Base-by-base conservation (phyloP, 2,888 invertebrate genomes). In the Mechanitis mazaeus region DNA sequence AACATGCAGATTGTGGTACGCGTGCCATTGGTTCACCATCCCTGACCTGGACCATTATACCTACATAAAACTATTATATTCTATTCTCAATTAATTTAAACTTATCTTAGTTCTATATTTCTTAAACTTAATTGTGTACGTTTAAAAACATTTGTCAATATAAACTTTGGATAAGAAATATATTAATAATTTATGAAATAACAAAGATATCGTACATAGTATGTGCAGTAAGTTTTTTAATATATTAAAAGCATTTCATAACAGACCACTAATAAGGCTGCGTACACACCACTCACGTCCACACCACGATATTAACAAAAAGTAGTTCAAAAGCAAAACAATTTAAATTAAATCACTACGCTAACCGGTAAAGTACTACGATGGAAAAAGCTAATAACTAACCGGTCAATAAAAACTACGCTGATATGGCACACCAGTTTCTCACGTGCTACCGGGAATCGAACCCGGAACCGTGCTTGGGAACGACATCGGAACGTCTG, bases 391-490 rank as follows among this genome's bases (percentile, higher is more conserved):
- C 67, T 67, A 67, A 69, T 68, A 71, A 64, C 63, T 58, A 60
- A 62, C 63, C 59, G 47, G 60, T 58, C 64, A 69, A 69, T 67
- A 69, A 71, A 72, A 75, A 79, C 77, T 76, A 76, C 71, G 70
- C 76, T 83, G 85, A 85, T 86, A 87, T 84, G 76, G 80, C 67
- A 77, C 79, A 75, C 75, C 78, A 76, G 81, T 77, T 88, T 90
- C 89, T 86, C 89, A 90, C 89, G 87, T 87, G 85, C 82, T 86
- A 86, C 85, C 75, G 66, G 79, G 89, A 89, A 89, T 72, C 75
- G 69, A 82, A 87, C 89, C 86, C 86, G 89, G 88, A 89, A 88
- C 85, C 64, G 59, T 67, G 72, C 76, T 76, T 86, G 86, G 86
- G 87, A 86, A 87, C 80, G 77, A 76, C 76, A 71, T 72, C 72